These are phyloP conservation scores for Brachyhypopomus gauderio DNA, from an alignment of 2,113 vertebrate genomes.

Conservation along the genomic window DNA sequence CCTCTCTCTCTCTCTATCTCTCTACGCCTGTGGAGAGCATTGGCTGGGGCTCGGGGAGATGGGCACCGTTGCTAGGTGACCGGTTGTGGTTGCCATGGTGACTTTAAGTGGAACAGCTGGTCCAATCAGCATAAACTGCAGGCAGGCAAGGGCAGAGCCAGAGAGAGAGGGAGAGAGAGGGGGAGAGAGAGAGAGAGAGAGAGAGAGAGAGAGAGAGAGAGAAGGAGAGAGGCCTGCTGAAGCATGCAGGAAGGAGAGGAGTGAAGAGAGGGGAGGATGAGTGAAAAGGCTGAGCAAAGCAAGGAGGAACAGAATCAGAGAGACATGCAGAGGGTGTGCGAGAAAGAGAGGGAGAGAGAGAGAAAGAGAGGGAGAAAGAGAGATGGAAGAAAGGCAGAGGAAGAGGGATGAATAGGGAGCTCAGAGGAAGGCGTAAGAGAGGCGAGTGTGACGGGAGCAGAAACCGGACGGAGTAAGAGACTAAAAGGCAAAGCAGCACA, in stretches of 20 bases:
- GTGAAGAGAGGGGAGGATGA: slow-evolving; percentile 42
- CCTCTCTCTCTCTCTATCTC: slow-evolving; percentile 67
- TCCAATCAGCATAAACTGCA: slow-evolving; percentile 90
- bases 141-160: slow-evolving; percentile 85
- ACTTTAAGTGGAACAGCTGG: slow-evolving; percentile 91
- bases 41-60: slow-evolving; percentile 82
- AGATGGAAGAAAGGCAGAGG: slow-evolving; percentile 22
- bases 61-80: slow-evolving; percentile 90
- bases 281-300: slow-evolving; percentile 44
- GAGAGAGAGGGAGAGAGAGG: slow-evolving; percentile 66
- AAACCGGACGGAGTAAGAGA: slow-evolving; percentile 38
- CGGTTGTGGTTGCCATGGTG: slow-evolving; percentile 97
- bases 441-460: slow-evolving; percentile 23
- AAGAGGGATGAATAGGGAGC: slow-evolving; percentile 40
- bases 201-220: slow-evolving; percentile 67
- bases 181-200: slow-evolving; percentile 36
- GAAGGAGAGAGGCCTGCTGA: slow-evolving; percentile 38
- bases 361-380: slow-evolving; percentile 8
- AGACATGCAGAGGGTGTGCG: not conserved
- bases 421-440: slow-evolving; percentile 32
- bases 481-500: slow-evolving; percentile 32
- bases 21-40: slow-evolving; percentile 85
- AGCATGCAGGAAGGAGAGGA: slow-evolving; percentile 72
- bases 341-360: slow-evolving; percentile 18
- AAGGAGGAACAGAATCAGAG: slow-evolving; percentile 27